Percentiles rank a stretch among this genome's conserved stretches.
These are phyloP conservation scores for Rhombomys opimus DNA, from an alignment of 2,113 vertebrate genomes.

Conservation along the genomic window DNA sequence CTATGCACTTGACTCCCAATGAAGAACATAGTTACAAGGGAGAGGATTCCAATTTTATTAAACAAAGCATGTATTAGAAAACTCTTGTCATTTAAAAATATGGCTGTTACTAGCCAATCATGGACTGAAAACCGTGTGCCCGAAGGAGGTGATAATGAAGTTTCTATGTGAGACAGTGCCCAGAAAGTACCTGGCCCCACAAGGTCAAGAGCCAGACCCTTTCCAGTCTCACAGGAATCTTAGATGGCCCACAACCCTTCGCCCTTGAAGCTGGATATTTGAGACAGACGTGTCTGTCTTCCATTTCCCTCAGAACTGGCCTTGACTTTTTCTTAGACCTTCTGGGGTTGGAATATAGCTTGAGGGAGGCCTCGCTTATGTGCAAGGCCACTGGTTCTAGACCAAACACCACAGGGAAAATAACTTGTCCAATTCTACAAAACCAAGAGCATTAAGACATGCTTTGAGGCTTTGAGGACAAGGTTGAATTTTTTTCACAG, in stretches of 20 bases:
- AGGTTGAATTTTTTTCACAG: not conserved
- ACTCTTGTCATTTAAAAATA: slow-evolving; percentile 10
- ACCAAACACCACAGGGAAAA: not conserved
- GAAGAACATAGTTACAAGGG: not conserved
- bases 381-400: not conserved
- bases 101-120: not conserved
- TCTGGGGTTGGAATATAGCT: not conserved
- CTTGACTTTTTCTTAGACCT: not conserved
- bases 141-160: not conserved
- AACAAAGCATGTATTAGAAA: slow-evolving; percentile 5
- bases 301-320: not conserved
- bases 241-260: no score
- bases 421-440: not conserved
- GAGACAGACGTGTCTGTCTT: not conserved
- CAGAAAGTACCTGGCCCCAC: not conserved
- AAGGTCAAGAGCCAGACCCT: not conserved
- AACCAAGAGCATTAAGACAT: not conserved
- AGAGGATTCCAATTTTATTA: slow-evolving; percentile 50
- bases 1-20: not conserved
- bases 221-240: not conserved
- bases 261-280: not conserved
- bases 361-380: not conserved
- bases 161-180: not conserved
- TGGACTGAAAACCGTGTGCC: not conserved
- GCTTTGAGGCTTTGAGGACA: not conserved